These are phyloP conservation scores for Passer domesticus DNA, from an alignment of 2,113 vertebrate species.

Conservation along the genomic window DNA sequence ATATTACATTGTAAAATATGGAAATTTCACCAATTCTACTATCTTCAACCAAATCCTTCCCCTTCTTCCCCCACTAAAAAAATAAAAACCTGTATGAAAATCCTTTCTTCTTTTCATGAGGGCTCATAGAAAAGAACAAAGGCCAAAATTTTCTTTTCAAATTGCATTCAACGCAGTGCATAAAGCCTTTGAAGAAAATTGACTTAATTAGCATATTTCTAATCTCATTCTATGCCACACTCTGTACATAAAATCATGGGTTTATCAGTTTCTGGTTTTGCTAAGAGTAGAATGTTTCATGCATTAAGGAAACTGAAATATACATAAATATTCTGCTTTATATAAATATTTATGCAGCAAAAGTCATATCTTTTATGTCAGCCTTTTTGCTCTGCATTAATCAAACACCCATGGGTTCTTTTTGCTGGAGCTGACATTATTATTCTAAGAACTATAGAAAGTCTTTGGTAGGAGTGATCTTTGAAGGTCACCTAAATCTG, in stretches of 20 bases:
- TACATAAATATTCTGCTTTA: not conserved
- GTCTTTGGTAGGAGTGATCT: not conserved
- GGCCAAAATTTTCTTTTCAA: not conserved
- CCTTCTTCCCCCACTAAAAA: not conserved
- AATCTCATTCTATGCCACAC: not conserved
- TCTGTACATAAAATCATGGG: not conserved
- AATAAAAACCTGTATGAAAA: not conserved
- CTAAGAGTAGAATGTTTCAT: not conserved
- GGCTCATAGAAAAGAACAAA: not conserved
- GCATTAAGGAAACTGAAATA: not conserved
- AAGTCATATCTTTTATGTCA: not conserved
- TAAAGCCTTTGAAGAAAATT: not conserved
- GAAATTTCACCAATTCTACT: not conserved
- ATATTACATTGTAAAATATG: not conserved
- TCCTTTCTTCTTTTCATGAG: not conserved
- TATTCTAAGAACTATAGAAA: not conserved
- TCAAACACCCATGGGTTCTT: not conserved
- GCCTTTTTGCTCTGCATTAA: not conserved
- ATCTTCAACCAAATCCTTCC: not conserved
- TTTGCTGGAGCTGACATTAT: not conserved
- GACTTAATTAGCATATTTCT: not conserved
- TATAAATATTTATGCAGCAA: not conserved
- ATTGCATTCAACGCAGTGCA: not conserved
- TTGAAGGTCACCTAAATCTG: not conserved
- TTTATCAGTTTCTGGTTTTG: not conserved